Evolutionary conservation across 1,140 invertebrate species (phyloP).

Genomic region (Cyrtorhinus lividipennis): DNA sequence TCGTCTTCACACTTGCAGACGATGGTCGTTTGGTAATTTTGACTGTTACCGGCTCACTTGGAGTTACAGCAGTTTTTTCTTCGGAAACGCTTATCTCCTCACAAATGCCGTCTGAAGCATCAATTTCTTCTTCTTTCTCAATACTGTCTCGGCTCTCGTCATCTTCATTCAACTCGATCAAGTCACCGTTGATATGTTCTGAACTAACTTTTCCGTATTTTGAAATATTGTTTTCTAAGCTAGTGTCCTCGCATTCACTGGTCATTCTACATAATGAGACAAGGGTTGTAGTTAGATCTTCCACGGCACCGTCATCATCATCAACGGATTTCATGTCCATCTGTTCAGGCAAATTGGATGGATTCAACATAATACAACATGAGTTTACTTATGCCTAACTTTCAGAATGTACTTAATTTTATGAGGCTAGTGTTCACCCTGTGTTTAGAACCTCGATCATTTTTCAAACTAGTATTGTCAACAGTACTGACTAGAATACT

Average conservation of each 20-base stretch:
- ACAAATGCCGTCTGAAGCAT: neutral
- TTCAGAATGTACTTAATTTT: no score
- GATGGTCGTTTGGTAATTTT: neutral
- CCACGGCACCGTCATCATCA: neutral
- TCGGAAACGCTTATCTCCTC: conserved; percentile 10
- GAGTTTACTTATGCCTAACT: no score
- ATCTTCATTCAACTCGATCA: neutral
- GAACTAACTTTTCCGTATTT: neutral
- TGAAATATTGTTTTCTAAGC: neutral
- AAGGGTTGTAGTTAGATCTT: neutral
- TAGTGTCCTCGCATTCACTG: conserved; percentile 1
- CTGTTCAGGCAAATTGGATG: no score
- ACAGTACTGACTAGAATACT: no score
- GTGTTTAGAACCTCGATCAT: no score
- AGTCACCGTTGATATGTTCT: no score
- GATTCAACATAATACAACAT: no score
- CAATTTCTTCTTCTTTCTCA: neutral
- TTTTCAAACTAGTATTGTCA: no score
- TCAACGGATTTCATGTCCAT: neutral
- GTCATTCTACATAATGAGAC: neutral
- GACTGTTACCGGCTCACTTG: neutral
- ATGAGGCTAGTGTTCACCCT: no score
- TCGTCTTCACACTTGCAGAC: neutral
- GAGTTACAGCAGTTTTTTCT: neutral
- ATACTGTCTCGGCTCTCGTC: neutral